A percentile compares a stretch with the other conserved stretches of the same genome.
Conservation (phyloP, 2,888 invertebrate genomes). For the Laothoe populi region DNA sequence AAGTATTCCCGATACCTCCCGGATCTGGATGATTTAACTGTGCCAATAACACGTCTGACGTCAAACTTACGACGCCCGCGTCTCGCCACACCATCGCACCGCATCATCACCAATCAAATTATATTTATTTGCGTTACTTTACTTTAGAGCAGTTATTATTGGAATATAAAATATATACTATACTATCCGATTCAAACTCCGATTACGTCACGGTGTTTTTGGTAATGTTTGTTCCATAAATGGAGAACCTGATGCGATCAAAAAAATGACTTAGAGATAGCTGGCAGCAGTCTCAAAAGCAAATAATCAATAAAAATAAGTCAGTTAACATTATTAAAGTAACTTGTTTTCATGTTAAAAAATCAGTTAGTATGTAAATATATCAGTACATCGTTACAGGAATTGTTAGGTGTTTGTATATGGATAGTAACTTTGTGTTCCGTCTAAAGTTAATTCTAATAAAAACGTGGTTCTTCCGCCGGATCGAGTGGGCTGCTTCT, state of each 20-base stretch:
- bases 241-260: background rate
- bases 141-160: background rate
- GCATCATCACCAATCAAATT: constrained; percentile 1
- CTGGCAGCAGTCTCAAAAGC: background rate
- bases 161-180: background rate
- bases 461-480: background rate
- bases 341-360: background rate
- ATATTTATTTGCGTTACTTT: constrained; percentile 6
- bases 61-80: constrained; percentile 15
- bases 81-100: background rate
- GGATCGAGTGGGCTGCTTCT: background rate
- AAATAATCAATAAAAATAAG: background rate
- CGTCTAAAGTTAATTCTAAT: background rate
- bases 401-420: too few species aligned
- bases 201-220: too few species aligned
- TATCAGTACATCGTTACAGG: too few species aligned
- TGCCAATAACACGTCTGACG: constrained; percentile 19
- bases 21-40: constrained; percentile 23
- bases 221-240: background rate
- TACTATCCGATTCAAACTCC: too few species aligned
- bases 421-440: too few species aligned
- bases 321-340: background rate
- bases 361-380: background rate
- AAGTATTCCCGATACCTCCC: constrained; percentile 22
- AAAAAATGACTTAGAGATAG: background rate